Conservation (phyloP, 2,888 invertebrate species). For the Hartigia nigra region DNA sequence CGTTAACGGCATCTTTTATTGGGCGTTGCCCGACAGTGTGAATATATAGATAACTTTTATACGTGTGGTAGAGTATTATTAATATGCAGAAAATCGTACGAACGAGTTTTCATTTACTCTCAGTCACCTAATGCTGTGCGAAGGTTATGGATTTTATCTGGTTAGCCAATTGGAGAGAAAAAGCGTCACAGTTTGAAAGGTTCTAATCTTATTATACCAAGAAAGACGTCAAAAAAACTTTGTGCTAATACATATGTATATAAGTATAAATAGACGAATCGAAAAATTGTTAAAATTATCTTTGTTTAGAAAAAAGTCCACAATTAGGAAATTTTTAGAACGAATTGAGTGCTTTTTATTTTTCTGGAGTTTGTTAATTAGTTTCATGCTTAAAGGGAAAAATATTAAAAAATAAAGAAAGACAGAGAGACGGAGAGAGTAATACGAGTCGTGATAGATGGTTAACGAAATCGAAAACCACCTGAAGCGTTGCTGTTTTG, state of each 20-base stretch:
- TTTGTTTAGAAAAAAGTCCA: background rate
- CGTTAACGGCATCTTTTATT: slow-evolving; percentile 39
- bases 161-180: background rate
- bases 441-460: background rate
- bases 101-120: background rate
- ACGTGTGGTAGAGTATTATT: background rate
- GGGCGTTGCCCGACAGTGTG: slow-evolving; percentile 9
- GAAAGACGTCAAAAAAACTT: background rate
- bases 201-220: background rate
- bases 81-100: background rate
- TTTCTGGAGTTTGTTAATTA: background rate
- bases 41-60: background rate
- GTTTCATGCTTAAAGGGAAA: background rate
- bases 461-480: slow-evolving; percentile 18
- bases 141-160: background rate
- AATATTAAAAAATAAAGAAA: background rate
- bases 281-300: background rate
- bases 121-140: background rate
- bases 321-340: background rate
- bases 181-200: background rate
- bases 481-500: background rate
- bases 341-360: background rate
- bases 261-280: background rate
- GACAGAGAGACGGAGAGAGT: background rate
- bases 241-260: background rate